Evolutionary conservation across 2,888 invertebrate genomes (phyloP).

Genomic region (Smittia aterrima): DNA sequence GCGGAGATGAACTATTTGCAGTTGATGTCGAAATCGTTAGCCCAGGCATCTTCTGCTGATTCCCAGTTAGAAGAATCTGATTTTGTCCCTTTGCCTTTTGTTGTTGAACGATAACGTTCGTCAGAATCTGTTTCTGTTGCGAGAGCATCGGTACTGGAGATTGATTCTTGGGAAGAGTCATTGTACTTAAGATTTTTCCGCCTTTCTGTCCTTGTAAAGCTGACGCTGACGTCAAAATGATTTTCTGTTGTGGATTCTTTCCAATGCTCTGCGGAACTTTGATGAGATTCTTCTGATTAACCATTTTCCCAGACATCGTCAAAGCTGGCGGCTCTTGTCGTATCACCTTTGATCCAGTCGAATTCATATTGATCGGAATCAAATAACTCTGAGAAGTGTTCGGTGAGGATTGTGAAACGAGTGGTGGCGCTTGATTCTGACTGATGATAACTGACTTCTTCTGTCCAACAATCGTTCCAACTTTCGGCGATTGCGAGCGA

Average conservation of each 20-base stretch:
- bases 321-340: conserved; percentile 43
- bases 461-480: conserved; percentile 34
- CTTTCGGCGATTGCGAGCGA: conserved; percentile 42
- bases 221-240: conserved; percentile 29
- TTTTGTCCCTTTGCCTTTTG: conserved; percentile 41
- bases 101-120: conserved; percentile 47
- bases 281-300: conserved; percentile 18
- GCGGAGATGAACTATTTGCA: conserved; percentile 38
- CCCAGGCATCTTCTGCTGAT: conserved; percentile 15
- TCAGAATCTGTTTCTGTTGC: conserved; percentile 51
- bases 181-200: conserved; percentile 13
- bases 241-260: conserved; percentile 23
- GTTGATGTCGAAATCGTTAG: conserved; percentile 1
- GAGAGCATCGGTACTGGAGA: conserved; percentile 42
- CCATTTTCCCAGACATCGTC: background rate
- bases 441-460: conserved; percentile 44
- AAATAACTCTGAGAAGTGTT: conserved; percentile 45
- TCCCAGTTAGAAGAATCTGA: background rate
- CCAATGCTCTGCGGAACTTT: background rate
- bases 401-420: conserved; percentile 39
- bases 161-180: background rate
- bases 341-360: conserved; percentile 41
- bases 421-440: conserved; percentile 43
- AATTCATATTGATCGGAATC: conserved; percentile 46
- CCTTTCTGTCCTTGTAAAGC: conserved; percentile 8